These are phyloP conservation scores for Kradibia gibbosae DNA, from an alignment of 1,140 invertebrate genomes.

Conservation along the genomic window DNA sequence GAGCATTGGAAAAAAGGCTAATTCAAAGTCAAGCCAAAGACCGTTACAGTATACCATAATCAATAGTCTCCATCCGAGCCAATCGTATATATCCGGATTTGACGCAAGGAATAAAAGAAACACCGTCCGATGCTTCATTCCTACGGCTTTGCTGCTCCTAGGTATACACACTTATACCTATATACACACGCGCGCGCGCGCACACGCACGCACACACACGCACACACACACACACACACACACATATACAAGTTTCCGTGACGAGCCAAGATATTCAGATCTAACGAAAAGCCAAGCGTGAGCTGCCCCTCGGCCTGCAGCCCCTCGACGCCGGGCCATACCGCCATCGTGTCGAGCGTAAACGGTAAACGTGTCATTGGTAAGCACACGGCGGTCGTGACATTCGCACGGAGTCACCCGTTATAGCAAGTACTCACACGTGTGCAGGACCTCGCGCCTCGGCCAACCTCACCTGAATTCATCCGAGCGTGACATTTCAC, in stretches of 20 bases:
- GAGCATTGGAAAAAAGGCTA: background rate
- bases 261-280: background rate
- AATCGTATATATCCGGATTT: background rate
- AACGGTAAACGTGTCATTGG: slow-evolving; percentile 15
- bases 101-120: background rate
- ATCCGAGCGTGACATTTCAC: slow-evolving; percentile 69
- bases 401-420: slow-evolving; percentile 56
- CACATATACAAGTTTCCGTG: too few species aligned
- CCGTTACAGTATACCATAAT: background rate
- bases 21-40: background rate
- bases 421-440: slow-evolving; percentile 57
- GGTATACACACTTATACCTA: too few species aligned
- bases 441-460: background rate
- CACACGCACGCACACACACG: too few species aligned
- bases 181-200: too few species aligned
- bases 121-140: background rate
- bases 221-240: too few species aligned
- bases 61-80: background rate
- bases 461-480: slow-evolving; percentile 59
- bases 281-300: background rate
- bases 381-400: slow-evolving; percentile 24
- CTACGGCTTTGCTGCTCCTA: background rate
- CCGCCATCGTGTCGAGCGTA: background rate
- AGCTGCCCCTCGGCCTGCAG: background rate
- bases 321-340: background rate